These are phyloP conservation scores for Drosophila diplacantha DNA, from an alignment of 2,888 invertebrate species.

Conservation along the genomic window DNA sequence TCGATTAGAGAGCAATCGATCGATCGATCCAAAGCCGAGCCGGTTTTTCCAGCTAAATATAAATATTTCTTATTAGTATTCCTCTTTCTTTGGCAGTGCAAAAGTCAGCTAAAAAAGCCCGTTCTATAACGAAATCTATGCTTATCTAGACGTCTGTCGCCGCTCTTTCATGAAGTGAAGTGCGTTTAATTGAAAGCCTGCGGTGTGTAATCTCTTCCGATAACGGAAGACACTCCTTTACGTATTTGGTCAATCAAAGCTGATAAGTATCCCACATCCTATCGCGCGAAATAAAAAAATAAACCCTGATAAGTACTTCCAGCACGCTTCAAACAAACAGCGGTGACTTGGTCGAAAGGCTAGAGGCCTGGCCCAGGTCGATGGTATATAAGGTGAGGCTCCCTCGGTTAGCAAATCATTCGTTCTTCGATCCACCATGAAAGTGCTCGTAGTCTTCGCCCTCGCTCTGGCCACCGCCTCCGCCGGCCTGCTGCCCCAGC, in stretches of 20 bases:
- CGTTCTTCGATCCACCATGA: conserved; percentile 57
- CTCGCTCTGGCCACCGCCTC: conserved; percentile 61
- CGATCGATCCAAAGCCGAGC: neutral
- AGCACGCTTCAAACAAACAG: conserved; percentile 11
- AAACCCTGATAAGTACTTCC: conserved; percentile 18
- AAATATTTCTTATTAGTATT: neutral
- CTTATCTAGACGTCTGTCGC: conserved; percentile 26
- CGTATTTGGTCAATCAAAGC: conserved; percentile 13
- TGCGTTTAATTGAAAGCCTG: conserved; percentile 45
- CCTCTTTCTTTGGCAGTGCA: neutral
- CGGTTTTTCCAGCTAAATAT: conserved; percentile 18
- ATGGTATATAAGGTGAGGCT: conserved; percentile 7
- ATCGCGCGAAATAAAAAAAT: neutral
- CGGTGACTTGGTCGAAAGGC: conserved; percentile 26
- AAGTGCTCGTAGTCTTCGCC: conserved; percentile 61
- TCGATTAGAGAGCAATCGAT: conserved; percentile 19
- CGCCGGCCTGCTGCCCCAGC: conserved; percentile 50
- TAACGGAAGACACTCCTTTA: conserved; percentile 26
- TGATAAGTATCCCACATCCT: conserved; percentile 27
- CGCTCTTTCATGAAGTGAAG: conserved; percentile 25
- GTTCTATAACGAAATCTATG: conserved; percentile 31
- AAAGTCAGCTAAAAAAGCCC: conserved; percentile 16
- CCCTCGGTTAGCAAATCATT: conserved; percentile 29
- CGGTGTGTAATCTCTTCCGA: conserved; percentile 36
- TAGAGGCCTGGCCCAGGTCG: conserved; percentile 14